Conservation (phyloP, 2,797 vertebrate genomes). For the Onychomys arenicola region DNA sequence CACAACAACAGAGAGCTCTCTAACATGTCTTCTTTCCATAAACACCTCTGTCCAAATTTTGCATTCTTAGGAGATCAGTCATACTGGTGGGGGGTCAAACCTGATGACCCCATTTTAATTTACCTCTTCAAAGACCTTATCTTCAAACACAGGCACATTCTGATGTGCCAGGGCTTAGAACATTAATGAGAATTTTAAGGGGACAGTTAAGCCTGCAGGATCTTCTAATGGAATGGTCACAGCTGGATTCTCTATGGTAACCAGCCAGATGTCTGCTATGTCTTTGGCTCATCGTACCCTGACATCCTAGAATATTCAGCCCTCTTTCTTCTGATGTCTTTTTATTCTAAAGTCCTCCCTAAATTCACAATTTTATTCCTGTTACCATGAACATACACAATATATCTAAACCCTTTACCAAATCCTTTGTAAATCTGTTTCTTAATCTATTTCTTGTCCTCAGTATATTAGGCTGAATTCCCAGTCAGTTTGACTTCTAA, state of each 20-base stretch:
- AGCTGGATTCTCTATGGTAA: not conserved
- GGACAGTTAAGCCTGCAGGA: not conserved
- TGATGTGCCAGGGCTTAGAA: not conserved
- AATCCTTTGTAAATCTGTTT: constrained; percentile 43
- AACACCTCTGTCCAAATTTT: not conserved
- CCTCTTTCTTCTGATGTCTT: not conserved
- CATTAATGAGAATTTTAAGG: not conserved
- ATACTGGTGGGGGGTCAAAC: no score
- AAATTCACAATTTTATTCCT: constrained; percentile 23
- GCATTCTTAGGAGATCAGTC: not conserved
- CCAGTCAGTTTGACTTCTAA: not conserved
- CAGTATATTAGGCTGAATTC: not conserved
- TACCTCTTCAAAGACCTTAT: not conserved
- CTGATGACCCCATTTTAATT: not conserved
- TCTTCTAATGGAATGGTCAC: not conserved
- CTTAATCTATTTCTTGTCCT: constrained; percentile 11
- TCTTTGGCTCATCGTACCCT: not conserved
- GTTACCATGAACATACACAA: not conserved
- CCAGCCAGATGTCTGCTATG: not conserved
- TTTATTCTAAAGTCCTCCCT: not conserved
- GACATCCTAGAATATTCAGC: not conserved
- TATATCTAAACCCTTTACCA: not conserved
- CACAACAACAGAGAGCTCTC: not conserved
- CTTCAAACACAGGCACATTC: not conserved
- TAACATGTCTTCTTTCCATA: not conserved